Evolutionary conservation across 2,113 vertebrate species (phyloP), one percentile per base, ranked within the genome.

Genomic region (Eptesicus fuscus): DNA sequence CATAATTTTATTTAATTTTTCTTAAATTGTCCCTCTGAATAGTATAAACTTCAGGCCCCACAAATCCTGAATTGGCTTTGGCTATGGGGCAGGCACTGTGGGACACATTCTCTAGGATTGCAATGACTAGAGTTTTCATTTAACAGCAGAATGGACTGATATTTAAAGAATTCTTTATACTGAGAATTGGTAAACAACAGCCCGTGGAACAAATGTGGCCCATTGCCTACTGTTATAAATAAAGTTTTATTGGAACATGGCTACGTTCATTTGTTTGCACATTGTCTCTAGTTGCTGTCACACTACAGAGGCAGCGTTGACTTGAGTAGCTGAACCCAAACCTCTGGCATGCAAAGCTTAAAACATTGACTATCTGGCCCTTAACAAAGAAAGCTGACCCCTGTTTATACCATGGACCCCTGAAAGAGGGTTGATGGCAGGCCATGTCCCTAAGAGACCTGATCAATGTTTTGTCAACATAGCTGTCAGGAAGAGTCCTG

Each of bases 231-330:
- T 80, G 82, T 51, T 84, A n/a, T 51, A 70, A 90, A 95, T 77
- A 77, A 96, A 85, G 67, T 84, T 85, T 96, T 92, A 91, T 61
- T 91, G 86, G 23, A 61, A 88, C 40, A 47, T 2, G 3, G 22
- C 35, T 37, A 44, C 23, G n/a, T 49, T 84, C 35, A 25, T 20
- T 28, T 80, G 28, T 69, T 59, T 53, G 16, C 2, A 2, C 28
- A 11, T 42, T 7, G 16, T 44, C 76, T 76, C 0, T 25, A 40
- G 44, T 18, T 42, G 37, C 28, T 61, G 11, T 22, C n/a, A 14
- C 10, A 28, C 14, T 9, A 23, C 10, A 53, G 42, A 7, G 61
- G 47, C 25, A 35, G 40, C 51, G 13, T 32, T 51, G 59, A 82
- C 17, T 32, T 35, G 35, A 90, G 25, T 49, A 28, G 44, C 44